Evolutionary conservation across 2,888 invertebrate species (phyloP).

Genomic region (Drepana falcataria): DNA sequence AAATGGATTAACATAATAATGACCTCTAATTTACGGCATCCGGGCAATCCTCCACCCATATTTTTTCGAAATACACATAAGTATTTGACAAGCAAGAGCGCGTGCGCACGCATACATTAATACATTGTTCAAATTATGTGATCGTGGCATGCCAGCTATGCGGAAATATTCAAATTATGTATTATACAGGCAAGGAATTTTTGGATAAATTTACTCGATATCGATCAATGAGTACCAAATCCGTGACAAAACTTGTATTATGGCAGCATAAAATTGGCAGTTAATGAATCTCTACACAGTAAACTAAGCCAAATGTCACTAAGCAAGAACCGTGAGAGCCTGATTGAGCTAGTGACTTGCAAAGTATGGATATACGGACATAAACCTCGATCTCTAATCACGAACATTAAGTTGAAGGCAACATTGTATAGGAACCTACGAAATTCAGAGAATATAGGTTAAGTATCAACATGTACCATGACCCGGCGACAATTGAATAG

Average conservation of each 20-base stretch:
- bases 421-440: no score
- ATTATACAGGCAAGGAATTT: background rate
- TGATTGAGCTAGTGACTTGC: no score
- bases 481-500: no score
- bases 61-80: constrained; percentile 13
- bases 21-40: constrained; percentile 3
- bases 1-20: background rate
- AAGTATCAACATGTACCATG: no score
- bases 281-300: no score
- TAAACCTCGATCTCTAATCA: no score
- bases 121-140: constrained; percentile 16
- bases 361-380: no score
- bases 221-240: background rate
- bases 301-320: no score
- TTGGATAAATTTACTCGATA: background rate
- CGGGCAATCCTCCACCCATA: constrained; percentile 6
- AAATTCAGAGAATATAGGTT: no score
- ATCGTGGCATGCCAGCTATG: constrained; percentile 22
- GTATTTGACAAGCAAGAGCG: constrained; percentile 16
- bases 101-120: constrained; percentile 24
- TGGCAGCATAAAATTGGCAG: no score
- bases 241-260: background rate
- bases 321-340: no score
- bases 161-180: constrained; percentile 25
- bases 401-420: no score